Evolutionary conservation across 2,888 invertebrate genomes (phyloP), one percentile per base, ranked within the genome.

Genomic region (Nemapogon koenigi): DNA sequence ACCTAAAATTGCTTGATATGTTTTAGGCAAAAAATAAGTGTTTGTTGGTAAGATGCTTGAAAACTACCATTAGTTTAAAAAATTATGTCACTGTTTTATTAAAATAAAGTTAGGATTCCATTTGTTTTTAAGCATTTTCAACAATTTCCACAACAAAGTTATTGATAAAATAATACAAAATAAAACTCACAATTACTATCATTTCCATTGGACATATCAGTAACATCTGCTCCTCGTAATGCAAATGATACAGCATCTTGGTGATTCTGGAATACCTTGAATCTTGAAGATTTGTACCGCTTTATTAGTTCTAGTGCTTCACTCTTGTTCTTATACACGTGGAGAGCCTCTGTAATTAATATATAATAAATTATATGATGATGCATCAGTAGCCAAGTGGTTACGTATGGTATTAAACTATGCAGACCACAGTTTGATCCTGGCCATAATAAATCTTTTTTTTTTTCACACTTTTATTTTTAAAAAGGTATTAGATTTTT

Each of bases 191-290:
- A 61, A 41, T 55, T 75, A n/a, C n/a, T n/a, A 47, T 72, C 73
- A 64, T 76, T 78, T 22, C 69, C 81, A 49, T 69, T 78, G 2
- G 58, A 64, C 29, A 56, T 62, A 36, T 81, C 73, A 4, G 60
- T 47, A 0, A 67, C 76, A 49, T 89, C 88, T 1, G 83, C 82
- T 1, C 91, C 90, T 51, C 85, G 80, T 40, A 83, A 63, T 0
- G 90, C 85, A 71, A 91, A 94, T 7, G 85, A 83, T 8, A 84
- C 76, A 0, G 95, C 95, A 55, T 93, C 92, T 46, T 85, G 82
- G 37, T 81, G 80, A 43, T 76, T 86, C 40, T 80, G 82, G 55
- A 94, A 94, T 1, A 85, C 84, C 57, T 94, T 94, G 51, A 95
- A 87, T 42, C 95, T 81, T 0, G 90, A 87, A 32, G 86, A 85